Evolutionary conservation across 1,140 invertebrate species (phyloP), one percentile per base, ranked within the genome.

Genomic region (Octopus sinensis): DNA sequence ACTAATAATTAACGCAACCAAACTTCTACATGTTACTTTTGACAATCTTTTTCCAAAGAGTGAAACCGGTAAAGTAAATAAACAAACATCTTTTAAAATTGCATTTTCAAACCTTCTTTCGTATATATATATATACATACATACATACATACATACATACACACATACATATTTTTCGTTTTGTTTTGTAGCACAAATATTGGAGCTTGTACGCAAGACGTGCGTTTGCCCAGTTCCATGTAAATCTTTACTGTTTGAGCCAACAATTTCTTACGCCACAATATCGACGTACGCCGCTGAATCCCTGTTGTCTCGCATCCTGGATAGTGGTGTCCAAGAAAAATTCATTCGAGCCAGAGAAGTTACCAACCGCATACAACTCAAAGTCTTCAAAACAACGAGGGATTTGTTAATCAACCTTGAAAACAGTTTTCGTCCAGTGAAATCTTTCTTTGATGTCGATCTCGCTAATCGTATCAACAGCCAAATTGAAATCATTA

Each of bases 191-290:
- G 84, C 83, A 62, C 9, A 79, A 13, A 10, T 83, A 6, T 81
- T 84, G 30, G 51, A 76, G 10, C 68, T 73, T 10, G 82, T 81
- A 9, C 23, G 81, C 4, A 80, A 83, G 6, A 75, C 82, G 10
- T 88, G 87, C 68, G 51, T 82, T 5, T 88, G 87, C 71, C 86
- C 85, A 5, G 82, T 86, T 4, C 84, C 86, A 5, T 88, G 87
- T 76, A 53, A 79, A n/a, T 84, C 82, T 30, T 79, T 81, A 7
- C 71, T 86, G 53, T 88, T 82, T 78, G 85, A 87, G 75, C 85
- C 87, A 4, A 81, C 82, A 5, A 43, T 87, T 7, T 86, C 86
- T 23, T 88, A 86, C 80, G 85, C 85, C 73, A 83, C 84, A 13
- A 88, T 83, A 3, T 86, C 87, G 5, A 79, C 56, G 9, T 85